A percentile compares a stretch with the other conserved stretches of the same genome.
Conservation (phyloP, 2,888 invertebrate species). For the Gandaritis pyraliata region DNA sequence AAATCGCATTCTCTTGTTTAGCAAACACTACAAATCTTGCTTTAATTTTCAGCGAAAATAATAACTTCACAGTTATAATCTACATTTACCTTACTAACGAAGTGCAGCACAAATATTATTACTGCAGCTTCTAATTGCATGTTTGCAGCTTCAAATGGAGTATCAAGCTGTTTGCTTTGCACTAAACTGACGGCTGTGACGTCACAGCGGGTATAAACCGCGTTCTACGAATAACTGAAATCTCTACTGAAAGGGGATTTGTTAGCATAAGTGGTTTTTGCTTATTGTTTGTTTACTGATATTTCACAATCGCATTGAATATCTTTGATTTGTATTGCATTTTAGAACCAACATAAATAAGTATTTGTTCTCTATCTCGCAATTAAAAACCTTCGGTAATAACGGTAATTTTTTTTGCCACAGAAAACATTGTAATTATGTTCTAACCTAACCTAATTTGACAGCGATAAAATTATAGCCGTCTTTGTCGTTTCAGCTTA, state of each 20-base stretch:
- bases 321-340: too few species aligned
- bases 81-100: constrained; percentile 39
- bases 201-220: constrained; percentile 19
- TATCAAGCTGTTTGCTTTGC: constrained; percentile 51
- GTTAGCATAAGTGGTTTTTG: not conserved
- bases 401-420: too few species aligned
- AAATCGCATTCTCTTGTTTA: not conserved
- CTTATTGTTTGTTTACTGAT: too few species aligned
- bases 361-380: too few species aligned
- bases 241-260: not conserved
- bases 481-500: too few species aligned
- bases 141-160: constrained; percentile 55
- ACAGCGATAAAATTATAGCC: too few species aligned
- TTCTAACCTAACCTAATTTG: too few species aligned
- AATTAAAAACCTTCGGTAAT: too few species aligned
- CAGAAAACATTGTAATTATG: too few species aligned
- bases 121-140: constrained; percentile 57
- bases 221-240: constrained; percentile 14
- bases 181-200: constrained; percentile 29
- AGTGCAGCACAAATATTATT: constrained; percentile 52
- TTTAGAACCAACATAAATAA: too few species aligned
- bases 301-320: too few species aligned
- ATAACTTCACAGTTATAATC: constrained; percentile 21
- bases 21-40: not conserved
- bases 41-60: constrained; percentile 14